Conservation (phyloP, 1,140 invertebrate genomes). For the Popillia japonica region DNA sequence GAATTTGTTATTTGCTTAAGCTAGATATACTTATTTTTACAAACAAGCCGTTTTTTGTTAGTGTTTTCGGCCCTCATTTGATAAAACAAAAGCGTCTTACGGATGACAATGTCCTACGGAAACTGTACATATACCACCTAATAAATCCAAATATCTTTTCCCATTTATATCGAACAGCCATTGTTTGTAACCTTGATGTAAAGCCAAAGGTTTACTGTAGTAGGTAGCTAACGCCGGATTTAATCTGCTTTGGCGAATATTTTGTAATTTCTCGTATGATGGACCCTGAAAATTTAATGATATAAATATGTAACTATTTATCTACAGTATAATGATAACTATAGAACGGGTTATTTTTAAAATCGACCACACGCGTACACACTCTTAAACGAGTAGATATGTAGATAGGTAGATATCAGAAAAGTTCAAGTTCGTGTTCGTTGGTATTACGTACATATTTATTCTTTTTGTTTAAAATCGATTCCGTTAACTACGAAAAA, state of each 20-base stretch:
- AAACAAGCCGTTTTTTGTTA: slow-evolving; percentile 2
- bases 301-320: slow-evolving; percentile 2
- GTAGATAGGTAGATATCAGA: no score
- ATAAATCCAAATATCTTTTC: slow-evolving; percentile 91
- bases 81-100: slow-evolving; percentile 68
- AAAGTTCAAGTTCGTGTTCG: no score
- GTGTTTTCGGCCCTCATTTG: no score
- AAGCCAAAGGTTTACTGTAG: slow-evolving; percentile 84
- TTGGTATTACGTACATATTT: no score
- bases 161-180: slow-evolving; percentile 91
- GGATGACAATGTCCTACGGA: slow-evolving; percentile 98
- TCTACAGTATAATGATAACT: not conserved
- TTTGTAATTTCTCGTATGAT: slow-evolving; percentile 66
- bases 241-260: slow-evolving; percentile 69
- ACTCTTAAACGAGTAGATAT: not conserved
- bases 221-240: slow-evolving; percentile 77
- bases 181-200: slow-evolving; percentile 89
- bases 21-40: no score
- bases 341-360: not conserved
- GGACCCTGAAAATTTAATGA: slow-evolving; percentile 62
- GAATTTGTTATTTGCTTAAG: no score
- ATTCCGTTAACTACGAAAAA: no score
- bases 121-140: slow-evolving; percentile 95
- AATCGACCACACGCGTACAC: not conserved
- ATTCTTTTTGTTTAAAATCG: no score